Evolutionary conservation across 2,888 invertebrate genomes (phyloP).

Genomic region (Sipha maydis): DNA sequence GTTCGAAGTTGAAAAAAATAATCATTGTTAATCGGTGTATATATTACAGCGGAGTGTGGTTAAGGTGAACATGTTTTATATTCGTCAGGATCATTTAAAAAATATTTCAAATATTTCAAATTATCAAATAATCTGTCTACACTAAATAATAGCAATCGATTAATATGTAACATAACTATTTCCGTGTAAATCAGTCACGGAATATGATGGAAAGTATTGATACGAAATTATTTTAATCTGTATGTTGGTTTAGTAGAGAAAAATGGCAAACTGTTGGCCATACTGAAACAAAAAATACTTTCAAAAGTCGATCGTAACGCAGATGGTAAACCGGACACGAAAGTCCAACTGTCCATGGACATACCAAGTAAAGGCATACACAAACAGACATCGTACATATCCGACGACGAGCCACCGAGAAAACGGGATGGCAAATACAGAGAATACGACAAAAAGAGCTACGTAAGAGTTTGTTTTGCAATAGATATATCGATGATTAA

Average conservation of each 20-base stretch:
- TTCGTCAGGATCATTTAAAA: too few relatives aligned
- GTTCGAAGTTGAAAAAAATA: too few relatives aligned
- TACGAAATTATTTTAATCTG: too few relatives aligned
- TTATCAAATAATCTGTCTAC: too few relatives aligned
- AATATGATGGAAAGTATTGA: too few relatives aligned
- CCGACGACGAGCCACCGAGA: conserved; percentile 67
- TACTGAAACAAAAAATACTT: conserved; percentile 67
- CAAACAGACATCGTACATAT: conserved; percentile 70
- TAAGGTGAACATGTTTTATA: too few relatives aligned
- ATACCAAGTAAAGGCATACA: conserved; percentile 73
- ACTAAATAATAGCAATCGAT: too few relatives aligned
- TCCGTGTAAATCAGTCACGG: neutral
- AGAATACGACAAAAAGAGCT: conserved; percentile 49
- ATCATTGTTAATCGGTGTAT: too few relatives aligned
- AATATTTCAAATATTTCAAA: too few relatives aligned
- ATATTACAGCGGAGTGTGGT: too few relatives aligned
- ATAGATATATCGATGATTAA: neutral
- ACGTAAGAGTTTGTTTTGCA: conserved; percentile 1
- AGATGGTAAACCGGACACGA: conserved; percentile 69
- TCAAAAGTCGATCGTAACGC: conserved; percentile 66
- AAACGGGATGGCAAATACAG: conserved; percentile 67
- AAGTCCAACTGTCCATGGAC: conserved; percentile 71
- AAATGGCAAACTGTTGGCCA: conserved; percentile 68
- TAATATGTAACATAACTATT: too few relatives aligned
- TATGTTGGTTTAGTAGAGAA: conserved; percentile 67